Base-by-base conservation (phyloP, 2,888 invertebrate genomes). In the Agriopis leucophaearia region DNA sequence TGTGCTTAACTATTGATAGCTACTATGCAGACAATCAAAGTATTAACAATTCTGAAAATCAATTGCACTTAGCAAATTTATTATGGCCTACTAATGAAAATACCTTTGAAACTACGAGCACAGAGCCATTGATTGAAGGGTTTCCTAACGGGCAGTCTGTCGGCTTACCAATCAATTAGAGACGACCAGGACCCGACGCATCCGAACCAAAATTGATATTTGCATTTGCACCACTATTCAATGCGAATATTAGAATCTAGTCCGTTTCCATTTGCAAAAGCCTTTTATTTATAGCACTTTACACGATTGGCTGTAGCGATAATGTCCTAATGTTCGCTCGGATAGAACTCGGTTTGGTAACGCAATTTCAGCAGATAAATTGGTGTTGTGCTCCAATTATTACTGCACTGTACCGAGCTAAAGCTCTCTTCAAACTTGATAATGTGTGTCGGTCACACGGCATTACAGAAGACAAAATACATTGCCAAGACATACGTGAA, bases 131-230 rank as follows among this genome's bases (percentile, higher is more conserved):
- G 61, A 66, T 66, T 57, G 66, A 66, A 57, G 66, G 61, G 61
- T 44, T 61, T 62, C 13, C 68, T 64, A 59, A 44, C 70, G 64
- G 59, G 50, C 60, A 77, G 77, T 74, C 77, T 78, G 81, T 75
- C 74, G 79, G 82, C 83, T 85, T 84, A 85, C 74, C 79, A 80
- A 84, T 81, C 83, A 85, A 86, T 86, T 85, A 85, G 84, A 74
- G 78, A 74, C 78, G 82, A 76, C 80, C 79, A 75, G 79, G 80
- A 75, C 79, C 81, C 76, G 79, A 74, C 77, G 76, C 71, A 78
- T 80, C 80, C 76, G 76, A 78, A 80, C 77, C 66, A 65, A 68
- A 75, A 75, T 74, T 75, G 78, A 78, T 77, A 78, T 82, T 81
- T 74, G 78, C 77, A 72, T 76, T 71, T 74, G 72, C 74, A 63